These are phyloP conservation scores for Metacarcinus magister DNA, from an alignment of 2,888 invertebrate species.

Conservation along the genomic window DNA sequence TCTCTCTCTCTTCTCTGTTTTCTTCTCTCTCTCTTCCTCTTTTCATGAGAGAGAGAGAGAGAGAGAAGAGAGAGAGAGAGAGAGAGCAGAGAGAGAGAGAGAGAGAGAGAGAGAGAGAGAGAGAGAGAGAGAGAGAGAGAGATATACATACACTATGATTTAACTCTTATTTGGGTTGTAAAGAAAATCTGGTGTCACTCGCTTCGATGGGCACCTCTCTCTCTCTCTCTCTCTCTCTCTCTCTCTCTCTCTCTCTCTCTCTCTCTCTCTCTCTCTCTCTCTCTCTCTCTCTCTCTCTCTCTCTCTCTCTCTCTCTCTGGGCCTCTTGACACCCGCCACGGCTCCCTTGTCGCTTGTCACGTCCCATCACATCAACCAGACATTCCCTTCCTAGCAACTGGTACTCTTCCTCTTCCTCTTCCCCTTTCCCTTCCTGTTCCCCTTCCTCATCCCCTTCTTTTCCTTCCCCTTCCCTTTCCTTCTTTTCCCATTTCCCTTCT, in stretches of 20 bases:
- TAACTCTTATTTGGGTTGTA: no score
- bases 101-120: no score
- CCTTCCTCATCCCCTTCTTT: background rate
- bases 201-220: background rate
- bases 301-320: background rate
- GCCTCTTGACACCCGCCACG: no score
- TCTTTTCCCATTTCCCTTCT: background rate
- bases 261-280: slow-evolving; percentile 26
- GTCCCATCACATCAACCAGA: no score
- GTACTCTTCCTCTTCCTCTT: background rate
- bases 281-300: slow-evolving; percentile 4
- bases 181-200: background rate
- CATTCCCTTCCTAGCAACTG: background rate
- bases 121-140: no score
- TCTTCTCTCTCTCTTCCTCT: background rate
- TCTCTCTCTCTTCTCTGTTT: background rate
- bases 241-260: slow-evolving; percentile 26
- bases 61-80: no score
- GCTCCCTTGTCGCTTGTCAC: background rate
- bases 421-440: background rate
- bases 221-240: slow-evolving; percentile 26
- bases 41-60: no score
- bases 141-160: no score
- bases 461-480: background rate
- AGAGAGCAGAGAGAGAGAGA: no score